These are phyloP conservation scores for Cyclopterus lumpus DNA, from an alignment of 2,797 vertebrate genomes.

Conservation along the genomic window DNA sequence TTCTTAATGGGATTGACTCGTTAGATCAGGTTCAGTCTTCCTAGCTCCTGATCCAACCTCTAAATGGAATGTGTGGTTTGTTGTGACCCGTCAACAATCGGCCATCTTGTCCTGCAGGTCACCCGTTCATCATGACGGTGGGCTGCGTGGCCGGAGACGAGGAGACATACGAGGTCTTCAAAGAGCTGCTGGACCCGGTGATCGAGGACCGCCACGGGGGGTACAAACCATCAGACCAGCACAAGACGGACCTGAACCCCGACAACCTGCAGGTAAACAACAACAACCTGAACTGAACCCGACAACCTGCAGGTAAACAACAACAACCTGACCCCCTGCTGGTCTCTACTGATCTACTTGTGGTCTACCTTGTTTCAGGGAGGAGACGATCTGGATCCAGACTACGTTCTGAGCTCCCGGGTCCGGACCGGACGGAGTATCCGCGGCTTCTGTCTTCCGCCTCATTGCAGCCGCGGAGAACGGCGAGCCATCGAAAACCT, in stretches of 20 bases:
- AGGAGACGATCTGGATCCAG: slow-evolving; percentile 96
- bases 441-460: slow-evolving; percentile 94
- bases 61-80: too few species aligned
- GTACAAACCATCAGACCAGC: slow-evolving; percentile 92
- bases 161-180: slow-evolving; percentile 92
- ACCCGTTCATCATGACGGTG: slow-evolving; percentile 96
- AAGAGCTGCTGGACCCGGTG: slow-evolving; percentile 90
- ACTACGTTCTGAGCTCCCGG: slow-evolving; percentile 94
- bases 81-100: not conserved
- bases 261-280: slow-evolving; percentile 80
- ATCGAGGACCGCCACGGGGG: slow-evolving; percentile 95
- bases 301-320: too few species aligned
- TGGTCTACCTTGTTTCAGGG: slow-evolving; percentile 79
- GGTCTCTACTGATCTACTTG: not conserved
- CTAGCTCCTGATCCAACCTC: slow-evolving; percentile 33
- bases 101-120: slow-evolving; percentile 81
- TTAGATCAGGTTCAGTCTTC: slow-evolving; percentile 29
- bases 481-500: slow-evolving; percentile 92
- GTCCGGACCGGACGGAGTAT: slow-evolving; percentile 95
- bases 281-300: not conserved
- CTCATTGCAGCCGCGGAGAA: slow-evolving; percentile 95
- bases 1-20: slow-evolving; percentile 60
- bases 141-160: slow-evolving; percentile 95
- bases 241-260: slow-evolving; percentile 94
- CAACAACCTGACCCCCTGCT: too few species aligned